Percentiles rank a stretch among this genome's conserved stretches.
Evolutionary conservation across 2,888 invertebrate species (phyloP).

Genomic region (Campoletis raptor): DNA sequence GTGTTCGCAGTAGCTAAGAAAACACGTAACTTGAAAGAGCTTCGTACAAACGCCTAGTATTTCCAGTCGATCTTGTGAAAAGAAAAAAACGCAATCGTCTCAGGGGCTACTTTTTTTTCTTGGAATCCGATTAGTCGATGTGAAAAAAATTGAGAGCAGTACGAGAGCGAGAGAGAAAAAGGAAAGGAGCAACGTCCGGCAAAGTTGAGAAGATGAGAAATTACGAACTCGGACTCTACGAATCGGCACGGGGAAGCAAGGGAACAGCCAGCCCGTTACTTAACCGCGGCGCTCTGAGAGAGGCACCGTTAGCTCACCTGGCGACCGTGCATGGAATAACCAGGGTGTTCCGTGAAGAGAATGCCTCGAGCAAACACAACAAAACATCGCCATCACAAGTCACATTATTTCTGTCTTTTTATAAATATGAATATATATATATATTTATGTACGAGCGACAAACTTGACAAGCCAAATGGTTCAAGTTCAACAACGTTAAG

Average conservation of each 20-base stretch:
- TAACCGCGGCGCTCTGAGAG: slow-evolving; percentile 79
- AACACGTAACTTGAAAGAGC: slow-evolving; percentile 5
- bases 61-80: slow-evolving; percentile 5
- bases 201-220: slow-evolving; percentile 65
- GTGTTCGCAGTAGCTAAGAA: not conserved
- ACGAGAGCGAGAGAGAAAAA: slow-evolving; percentile 26
- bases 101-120: slow-evolving; percentile 4
- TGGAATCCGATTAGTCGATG: slow-evolving; percentile 38
- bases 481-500: not conserved
- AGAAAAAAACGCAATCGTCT: slow-evolving; percentile 42
- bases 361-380: slow-evolving; percentile 53
- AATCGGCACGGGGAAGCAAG: slow-evolving; percentile 65
- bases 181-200: slow-evolving; percentile 30
- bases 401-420: slow-evolving; percentile 24
- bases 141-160: slow-evolving; percentile 46
- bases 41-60: not conserved
- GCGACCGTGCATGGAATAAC: slow-evolving; percentile 81
- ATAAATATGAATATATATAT: not conserved
- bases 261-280: slow-evolving; percentile 82
- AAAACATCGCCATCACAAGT: slow-evolving; percentile 25
- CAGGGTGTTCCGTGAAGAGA: slow-evolving; percentile 74
- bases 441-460: not conserved
- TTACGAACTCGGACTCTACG: slow-evolving; percentile 67
- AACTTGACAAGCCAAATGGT: not conserved
- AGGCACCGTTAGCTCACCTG: slow-evolving; percentile 84